Evolutionary conservation across 2,888 invertebrate species (phyloP), one percentile per base, ranked within the genome.

Genomic region (Lasioglossum malachurum): DNA sequence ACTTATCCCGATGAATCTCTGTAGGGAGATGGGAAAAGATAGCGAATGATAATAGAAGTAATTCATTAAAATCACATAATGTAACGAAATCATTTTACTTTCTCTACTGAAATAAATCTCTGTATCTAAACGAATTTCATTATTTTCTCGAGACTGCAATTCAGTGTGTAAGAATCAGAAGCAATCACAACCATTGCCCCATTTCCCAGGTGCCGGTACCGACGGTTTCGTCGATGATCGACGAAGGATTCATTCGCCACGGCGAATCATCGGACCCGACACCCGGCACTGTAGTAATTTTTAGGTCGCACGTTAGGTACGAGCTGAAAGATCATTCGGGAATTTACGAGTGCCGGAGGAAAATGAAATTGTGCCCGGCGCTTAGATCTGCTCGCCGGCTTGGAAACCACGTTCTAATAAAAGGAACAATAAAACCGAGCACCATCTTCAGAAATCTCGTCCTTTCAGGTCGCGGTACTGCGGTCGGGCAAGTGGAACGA

Each of bases 351-450:
- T 78, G 38, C 69, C 53, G 35, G 35, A 38, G 53, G 78, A 78
- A 78, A 78, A 78, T 78, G 78, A 78, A 78, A 78, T 71, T 78
- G 78, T 71, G 71, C 78, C 38, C 49, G 35, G 44, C 78, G 78
- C 49, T 71, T 78, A 27, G 78, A 69, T 38, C 69, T 71, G 49
- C 53, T 78, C 78, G 78, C 38, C 78, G 38, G 38, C n/a, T 12
- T 31, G 78, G 78, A 78, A 78, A 71, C 78, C 78, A 71, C 78
- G 78, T 46, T 71, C 69, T 71, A 78, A 78, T 78, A 78, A 69
- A 78, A 78, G 38, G 38, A 53, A 78, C 78, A 71, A 71, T 78
- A 78, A 78, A 78, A 78, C 53, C 38, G 64, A 35, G 46, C 77
- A 49, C 71, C 69, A 71, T 78, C 78, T 71, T 71, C 78, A 78